Evolutionary conservation across 2,888 invertebrate genomes (phyloP), one percentile per base, ranked within the genome.

Genomic region (Ganaspis brasiliensis): DNA sequence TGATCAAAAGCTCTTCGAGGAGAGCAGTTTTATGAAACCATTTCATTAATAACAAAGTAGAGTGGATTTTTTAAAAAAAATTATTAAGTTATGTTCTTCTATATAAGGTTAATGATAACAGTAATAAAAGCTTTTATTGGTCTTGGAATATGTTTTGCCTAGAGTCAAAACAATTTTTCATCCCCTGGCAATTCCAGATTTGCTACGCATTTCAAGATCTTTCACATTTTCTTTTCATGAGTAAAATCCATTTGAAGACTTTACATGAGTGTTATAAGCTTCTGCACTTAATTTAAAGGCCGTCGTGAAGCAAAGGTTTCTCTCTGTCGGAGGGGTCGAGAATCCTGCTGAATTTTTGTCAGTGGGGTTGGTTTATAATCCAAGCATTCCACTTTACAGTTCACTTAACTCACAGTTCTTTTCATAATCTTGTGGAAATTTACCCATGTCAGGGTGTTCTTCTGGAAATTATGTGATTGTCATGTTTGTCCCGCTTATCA

Each of bases 211-310:
- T 87, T 88, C 87, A 85, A 79, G 79, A 83, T 74, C 76, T 79
- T 81, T 78, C 79, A 75, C 71, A 71, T 78, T 77, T 72, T 71
- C 77, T 35, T 37, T 52, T 40, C 49, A 24, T 45, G 56, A 57
- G 37, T 49, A 70, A 70, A 87, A 88, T 86, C 85, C 83, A 82
- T 67, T 67, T 79, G 79, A 79, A 83, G 86, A 89, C 84, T 91
- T 90, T 90, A 90, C 91, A 89, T 82, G 86, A 85, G 87, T 86
- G 88, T 89, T 84, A 88, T 89, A 90, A 90, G 87, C 87, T 85
- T 83, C 85, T 86, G 87, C 87, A 89, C 89, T 90, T 89, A 87
- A 90, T 91, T 90, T 90, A 87, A 90, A 90, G 88, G 87, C 89
- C 86, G 85, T 83, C 82, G 79, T 84, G 76, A 73, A 79, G 82